phyloP scores from a whole-genome alignment of 2,797 vertebrate genomes.

The Toxotes lorentzi region DNA sequence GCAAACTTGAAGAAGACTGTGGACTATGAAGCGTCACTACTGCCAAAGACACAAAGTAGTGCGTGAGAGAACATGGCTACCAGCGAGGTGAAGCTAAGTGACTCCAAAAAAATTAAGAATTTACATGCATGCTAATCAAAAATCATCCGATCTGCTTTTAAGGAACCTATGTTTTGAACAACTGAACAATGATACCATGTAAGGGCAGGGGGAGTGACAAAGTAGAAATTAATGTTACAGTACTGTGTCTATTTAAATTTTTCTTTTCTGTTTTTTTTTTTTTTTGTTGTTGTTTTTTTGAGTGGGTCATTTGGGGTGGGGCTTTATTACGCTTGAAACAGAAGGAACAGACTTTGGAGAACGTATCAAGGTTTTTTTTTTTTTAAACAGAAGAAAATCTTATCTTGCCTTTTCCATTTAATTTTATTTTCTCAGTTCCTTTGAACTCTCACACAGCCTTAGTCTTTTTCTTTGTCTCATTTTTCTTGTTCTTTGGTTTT shows the following conservation, averaged over 20 bases:
- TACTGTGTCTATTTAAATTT: slow-evolving; percentile 76
- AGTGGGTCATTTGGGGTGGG: slow-evolving; percentile 57
- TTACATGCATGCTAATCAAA: slow-evolving; percentile 85
- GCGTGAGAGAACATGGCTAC: slow-evolving; percentile 67
- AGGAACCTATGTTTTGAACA: slow-evolving; percentile 78
- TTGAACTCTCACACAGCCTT: slow-evolving; percentile 77
- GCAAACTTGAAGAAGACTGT: slow-evolving; percentile 73
- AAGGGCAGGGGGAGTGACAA: slow-evolving; percentile 72
- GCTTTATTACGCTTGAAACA: slow-evolving; percentile 72
- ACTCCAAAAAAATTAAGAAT: slow-evolving; percentile 78
- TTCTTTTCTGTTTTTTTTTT: slow-evolving; percentile 31
- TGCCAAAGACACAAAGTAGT: slow-evolving; percentile 77
- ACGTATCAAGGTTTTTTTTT: slow-evolving; percentile 67
- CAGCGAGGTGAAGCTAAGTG: slow-evolving; percentile 71
- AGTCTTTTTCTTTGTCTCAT: slow-evolving; percentile 69
- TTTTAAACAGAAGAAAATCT: slow-evolving; percentile 48
- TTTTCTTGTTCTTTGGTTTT: slow-evolving; percentile 74
- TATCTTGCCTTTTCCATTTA: slow-evolving; percentile 65
- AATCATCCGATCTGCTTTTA: slow-evolving; percentile 83
- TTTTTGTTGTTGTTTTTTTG: slow-evolving; percentile 3
- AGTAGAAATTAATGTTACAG: slow-evolving; percentile 79
- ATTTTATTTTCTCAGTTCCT: slow-evolving; percentile 54
- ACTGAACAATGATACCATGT: slow-evolving; percentile 73
- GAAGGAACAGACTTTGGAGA: slow-evolving; percentile 69
- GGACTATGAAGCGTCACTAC: slow-evolving; percentile 72